Evolutionary conservation across 1,140 invertebrate species (phyloP).

Genomic region (Potamilus streckersoni): DNA sequence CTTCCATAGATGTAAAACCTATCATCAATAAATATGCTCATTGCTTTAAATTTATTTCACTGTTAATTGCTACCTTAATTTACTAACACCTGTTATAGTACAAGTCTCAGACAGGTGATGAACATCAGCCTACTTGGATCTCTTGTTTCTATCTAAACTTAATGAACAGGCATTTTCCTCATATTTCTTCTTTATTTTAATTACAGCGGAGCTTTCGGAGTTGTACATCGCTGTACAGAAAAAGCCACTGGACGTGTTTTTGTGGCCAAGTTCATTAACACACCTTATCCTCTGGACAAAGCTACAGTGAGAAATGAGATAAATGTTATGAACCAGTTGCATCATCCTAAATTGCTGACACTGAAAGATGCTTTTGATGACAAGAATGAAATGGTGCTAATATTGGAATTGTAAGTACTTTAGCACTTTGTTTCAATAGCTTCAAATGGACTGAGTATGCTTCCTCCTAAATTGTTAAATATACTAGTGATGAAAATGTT

Average conservation of each 20-base stretch:
- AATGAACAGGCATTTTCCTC: neutral
- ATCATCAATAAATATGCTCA: too few relatives aligned
- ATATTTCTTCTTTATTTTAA: constrained; percentile 12
- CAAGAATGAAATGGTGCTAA: constrained; percentile 99
- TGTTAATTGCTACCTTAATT: too few relatives aligned
- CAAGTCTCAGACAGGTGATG: too few relatives aligned
- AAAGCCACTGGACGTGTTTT: constrained; percentile 96
- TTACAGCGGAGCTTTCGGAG: constrained; percentile 92
- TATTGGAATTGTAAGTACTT: constrained; percentile 96
- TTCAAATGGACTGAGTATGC: too few relatives aligned
- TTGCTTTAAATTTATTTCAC: too few relatives aligned
- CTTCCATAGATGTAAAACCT: too few relatives aligned
- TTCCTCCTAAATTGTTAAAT: too few relatives aligned
- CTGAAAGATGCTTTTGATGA: constrained; percentile 99
- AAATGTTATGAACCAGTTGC: constrained; percentile 98
- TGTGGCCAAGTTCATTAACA: constrained; percentile 99
- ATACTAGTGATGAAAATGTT: too few relatives aligned
- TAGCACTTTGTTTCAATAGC: neutral
- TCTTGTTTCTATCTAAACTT: too few relatives aligned
- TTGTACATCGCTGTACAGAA: constrained; percentile 97
- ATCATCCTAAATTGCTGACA: constrained; percentile 97
- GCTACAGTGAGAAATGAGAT: constrained; percentile 98
- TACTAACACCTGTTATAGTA: too few relatives aligned
- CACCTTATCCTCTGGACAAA: constrained; percentile 94
- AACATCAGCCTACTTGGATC: too few relatives aligned